A percentile compares a stretch with the other conserved stretches of the same genome.
These are phyloP conservation scores for Fabriciana adippe DNA, from an alignment of 2,888 invertebrate genomes.

Conservation along the genomic window DNA sequence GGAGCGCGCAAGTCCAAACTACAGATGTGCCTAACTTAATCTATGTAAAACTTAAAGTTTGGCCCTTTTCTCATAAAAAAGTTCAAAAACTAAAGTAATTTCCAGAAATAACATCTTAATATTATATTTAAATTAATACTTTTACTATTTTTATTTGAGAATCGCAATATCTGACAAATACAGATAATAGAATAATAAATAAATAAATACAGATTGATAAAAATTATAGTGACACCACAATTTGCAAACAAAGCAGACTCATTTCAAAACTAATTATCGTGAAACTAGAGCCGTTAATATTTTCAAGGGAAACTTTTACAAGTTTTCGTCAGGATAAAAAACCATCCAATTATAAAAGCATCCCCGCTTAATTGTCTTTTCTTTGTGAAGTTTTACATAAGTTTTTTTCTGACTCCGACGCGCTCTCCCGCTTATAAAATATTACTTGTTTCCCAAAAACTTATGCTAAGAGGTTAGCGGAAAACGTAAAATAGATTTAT, in stretches of 20 bases:
- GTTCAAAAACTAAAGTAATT: too few relatives aligned
- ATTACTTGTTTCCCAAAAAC: slow-evolving; percentile 20
- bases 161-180: too few relatives aligned
- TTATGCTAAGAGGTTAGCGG: slow-evolving; percentile 13
- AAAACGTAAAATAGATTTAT: slow-evolving; percentile 34
- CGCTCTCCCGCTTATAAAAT: slow-evolving; percentile 10
- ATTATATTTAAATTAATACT: too few relatives aligned
- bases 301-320: slow-evolving; percentile 8
- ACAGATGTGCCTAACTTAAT: slow-evolving; percentile 53
- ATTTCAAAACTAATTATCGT: background rate
- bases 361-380: slow-evolving; percentile 7
- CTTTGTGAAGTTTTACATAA: slow-evolving; percentile 13
- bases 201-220: too few relatives aligned
- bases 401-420: slow-evolving; percentile 5
- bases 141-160: too few relatives aligned
- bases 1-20: slow-evolving; percentile 65
- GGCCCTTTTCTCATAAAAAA: slow-evolving; percentile 4
- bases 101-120: too few relatives aligned
- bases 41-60: slow-evolving; percentile 54
- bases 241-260: slow-evolving; percentile 1
- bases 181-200: too few relatives aligned
- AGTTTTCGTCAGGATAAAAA: slow-evolving; percentile 12
- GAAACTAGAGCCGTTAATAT: slow-evolving; percentile 18
- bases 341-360: slow-evolving; percentile 16
- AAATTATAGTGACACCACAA: too few relatives aligned